A percentile compares a stretch with the other conserved stretches of the same genome.
Conservation (phyloP, 2,113 vertebrate genomes). For the Mungos mungo region DNA sequence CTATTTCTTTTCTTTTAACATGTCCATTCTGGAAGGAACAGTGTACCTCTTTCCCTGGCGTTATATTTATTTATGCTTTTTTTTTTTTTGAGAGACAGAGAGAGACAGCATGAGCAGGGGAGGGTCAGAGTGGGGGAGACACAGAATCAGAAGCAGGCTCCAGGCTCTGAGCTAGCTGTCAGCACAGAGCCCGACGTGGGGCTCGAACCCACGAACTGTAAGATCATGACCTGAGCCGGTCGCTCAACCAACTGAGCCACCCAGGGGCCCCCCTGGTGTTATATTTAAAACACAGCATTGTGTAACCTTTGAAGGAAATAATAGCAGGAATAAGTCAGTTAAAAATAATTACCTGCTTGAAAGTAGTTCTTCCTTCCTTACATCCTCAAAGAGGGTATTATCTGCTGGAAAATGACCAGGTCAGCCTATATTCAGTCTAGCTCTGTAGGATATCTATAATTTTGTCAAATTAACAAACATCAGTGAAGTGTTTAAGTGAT, state of each 20-base stretch:
- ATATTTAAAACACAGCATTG: not conserved
- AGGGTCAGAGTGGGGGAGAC: too few relatives aligned
- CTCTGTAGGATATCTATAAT: not conserved
- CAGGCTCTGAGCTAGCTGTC: too few relatives aligned
- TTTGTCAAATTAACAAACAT: not conserved
- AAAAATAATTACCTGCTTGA: not conserved
- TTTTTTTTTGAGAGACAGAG: too few relatives aligned
- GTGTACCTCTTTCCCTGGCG: not conserved
- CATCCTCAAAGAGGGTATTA: not conserved
- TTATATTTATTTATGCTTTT: too few relatives aligned
- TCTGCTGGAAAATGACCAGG: not conserved
- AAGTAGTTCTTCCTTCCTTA: not conserved
- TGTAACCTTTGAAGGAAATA: not conserved
- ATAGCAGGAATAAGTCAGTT: not conserved
- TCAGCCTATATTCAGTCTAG: not conserved
- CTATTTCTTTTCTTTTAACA: not conserved
- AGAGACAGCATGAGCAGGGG: too few relatives aligned
- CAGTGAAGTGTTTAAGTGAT: not conserved
- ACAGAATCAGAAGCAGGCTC: too few relatives aligned
- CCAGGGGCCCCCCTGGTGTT: not conserved
- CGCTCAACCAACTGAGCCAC: too few relatives aligned
- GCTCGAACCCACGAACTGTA: too few relatives aligned
- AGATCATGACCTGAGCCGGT: too few relatives aligned
- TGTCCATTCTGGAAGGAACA: not conserved
- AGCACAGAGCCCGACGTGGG: too few relatives aligned